Conservation (phyloP, 1,140 invertebrate species). For the Campodea augens region DNA sequence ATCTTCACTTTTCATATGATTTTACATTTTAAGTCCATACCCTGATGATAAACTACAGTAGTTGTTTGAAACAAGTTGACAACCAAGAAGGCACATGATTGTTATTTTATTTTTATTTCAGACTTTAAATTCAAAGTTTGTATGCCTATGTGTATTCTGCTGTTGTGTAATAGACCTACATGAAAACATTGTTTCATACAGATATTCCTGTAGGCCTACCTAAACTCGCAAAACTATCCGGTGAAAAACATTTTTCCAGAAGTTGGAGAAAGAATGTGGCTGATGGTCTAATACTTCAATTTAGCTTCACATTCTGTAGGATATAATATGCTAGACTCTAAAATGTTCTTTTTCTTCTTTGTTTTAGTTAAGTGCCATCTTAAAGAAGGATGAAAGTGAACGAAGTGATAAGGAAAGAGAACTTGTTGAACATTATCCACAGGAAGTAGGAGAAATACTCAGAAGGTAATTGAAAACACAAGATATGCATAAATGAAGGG, state of each 20-base stretch:
- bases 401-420: slow-evolving; percentile 38
- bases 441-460: slow-evolving; percentile 47
- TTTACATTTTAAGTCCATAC: too few species aligned
- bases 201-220: background rate
- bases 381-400: slow-evolving; percentile 38
- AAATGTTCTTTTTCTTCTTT: slow-evolving; percentile 9
- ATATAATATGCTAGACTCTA: too few species aligned
- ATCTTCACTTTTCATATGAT: too few species aligned
- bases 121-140: too few species aligned
- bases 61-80: too few species aligned
- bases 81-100: too few species aligned
- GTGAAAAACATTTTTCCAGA: slow-evolving; percentile 8
- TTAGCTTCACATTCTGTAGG: too few species aligned
- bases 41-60: too few species aligned
- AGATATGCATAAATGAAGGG: background rate
- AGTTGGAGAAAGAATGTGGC: background rate
- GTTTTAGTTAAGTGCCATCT: slow-evolving; percentile 37
- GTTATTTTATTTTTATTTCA: too few species aligned
- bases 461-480: slow-evolving; percentile 25
- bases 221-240: slow-evolving; percentile 2
- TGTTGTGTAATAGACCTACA: too few species aligned
- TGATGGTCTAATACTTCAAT: too few species aligned
- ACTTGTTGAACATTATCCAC: slow-evolving; percentile 39
- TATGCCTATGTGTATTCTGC: too few species aligned
- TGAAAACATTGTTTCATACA: background rate